A percentile compares a stretch with the other conserved stretches of the same genome.
These are phyloP conservation scores for Nemopilema nomurai DNA, from an alignment of 30 jellyfish, hydroid and myxozoan species.

Conservation along the genomic window DNA sequence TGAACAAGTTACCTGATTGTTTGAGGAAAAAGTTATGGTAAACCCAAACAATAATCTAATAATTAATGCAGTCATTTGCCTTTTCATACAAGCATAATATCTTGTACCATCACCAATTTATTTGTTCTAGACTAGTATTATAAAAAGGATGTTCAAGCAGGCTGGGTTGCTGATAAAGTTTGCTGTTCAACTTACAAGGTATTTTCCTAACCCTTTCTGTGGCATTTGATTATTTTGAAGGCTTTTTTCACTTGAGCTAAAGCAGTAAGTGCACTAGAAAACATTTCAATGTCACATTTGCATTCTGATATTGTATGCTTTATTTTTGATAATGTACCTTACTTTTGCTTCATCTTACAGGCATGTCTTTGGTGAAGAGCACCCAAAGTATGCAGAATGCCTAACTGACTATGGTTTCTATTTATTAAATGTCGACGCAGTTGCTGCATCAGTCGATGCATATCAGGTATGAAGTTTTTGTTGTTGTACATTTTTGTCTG, in stretches of 20 bases:
- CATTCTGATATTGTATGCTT: not conserved
- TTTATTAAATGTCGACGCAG: constrained; percentile 85
- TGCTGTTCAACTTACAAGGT: constrained; percentile 81
- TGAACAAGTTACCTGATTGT: too few species aligned
- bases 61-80: not conserved
- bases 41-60: too few species aligned
- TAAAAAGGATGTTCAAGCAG: constrained; percentile 77
- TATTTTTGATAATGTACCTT: not conserved
- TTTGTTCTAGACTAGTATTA: too few species aligned
- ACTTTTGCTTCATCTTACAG: constrained; percentile 19
- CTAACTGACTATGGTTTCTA: constrained; percentile 86
- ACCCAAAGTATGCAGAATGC: constrained; percentile 87
- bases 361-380: constrained; percentile 66
- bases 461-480: constrained; percentile 74
- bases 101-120: too few species aligned
- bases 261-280: too few species aligned
- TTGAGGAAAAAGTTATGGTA: too few species aligned
- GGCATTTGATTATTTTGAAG: not conserved
- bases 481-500: too few species aligned
- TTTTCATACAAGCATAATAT: constrained; percentile 78
- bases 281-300: not conserved
- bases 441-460: constrained; percentile 77
- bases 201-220: not conserved
- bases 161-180: constrained; percentile 69
- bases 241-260: too few species aligned